These are phyloP conservation scores for Alca torda DNA, from an alignment of 2,797 vertebrate species.

Conservation along the genomic window DNA sequence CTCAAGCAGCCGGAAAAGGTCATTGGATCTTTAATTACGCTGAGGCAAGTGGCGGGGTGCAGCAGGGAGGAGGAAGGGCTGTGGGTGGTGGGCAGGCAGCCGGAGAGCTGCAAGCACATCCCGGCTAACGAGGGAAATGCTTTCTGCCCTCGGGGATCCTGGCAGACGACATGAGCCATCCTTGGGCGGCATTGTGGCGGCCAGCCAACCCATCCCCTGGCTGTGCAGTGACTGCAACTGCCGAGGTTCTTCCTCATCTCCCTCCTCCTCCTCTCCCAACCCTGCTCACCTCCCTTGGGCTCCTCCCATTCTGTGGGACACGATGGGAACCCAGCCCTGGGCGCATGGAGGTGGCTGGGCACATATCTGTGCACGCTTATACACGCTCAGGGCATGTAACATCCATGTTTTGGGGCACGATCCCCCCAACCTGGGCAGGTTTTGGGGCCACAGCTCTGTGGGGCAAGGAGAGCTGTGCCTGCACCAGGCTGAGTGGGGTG, in stretches of 20 bases:
- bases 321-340: rapidly evolving
- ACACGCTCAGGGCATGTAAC: rapidly evolving
- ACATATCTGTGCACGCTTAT: background rate
- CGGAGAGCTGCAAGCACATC: background rate
- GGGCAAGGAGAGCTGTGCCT: background rate
- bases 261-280: background rate
- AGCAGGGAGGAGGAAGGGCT: background rate
- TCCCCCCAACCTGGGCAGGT: background rate
- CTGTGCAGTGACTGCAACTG: background rate
- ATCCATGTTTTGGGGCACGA: rapidly evolving
- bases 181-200: rapidly evolving
- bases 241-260: background rate
- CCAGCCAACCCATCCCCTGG: background rate
- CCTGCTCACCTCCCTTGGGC: rapidly evolving
- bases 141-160: background rate
- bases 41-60: background rate
- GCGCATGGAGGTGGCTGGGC: rapidly evolving
- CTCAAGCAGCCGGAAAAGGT: constrained; percentile 10
- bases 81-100: background rate
- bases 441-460: background rate
- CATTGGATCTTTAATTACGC: constrained; percentile 15
- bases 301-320: background rate
- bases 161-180: background rate
- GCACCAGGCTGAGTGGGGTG: background rate
- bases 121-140: background rate